Evolutionary conservation across 1,140 invertebrate genomes (phyloP), one percentile per base, ranked within the genome.

Genomic region (Drosophila lini): DNA sequence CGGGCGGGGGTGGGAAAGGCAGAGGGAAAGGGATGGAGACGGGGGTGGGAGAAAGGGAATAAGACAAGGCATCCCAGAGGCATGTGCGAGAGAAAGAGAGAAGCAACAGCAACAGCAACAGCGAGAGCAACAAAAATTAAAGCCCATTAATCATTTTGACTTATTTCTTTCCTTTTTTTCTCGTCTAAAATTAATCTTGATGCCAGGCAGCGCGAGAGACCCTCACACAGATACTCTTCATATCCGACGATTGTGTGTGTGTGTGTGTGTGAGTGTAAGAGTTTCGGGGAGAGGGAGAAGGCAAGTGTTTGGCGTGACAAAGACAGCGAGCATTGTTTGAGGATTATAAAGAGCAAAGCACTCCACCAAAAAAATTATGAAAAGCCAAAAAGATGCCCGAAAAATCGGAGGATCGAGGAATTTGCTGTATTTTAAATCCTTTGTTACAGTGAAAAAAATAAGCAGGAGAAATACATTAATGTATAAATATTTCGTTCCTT

Each of bases 121-220:
- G 38, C 65, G 59, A 71, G 58, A 71, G 77, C 41, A 78, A 89
- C 83, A 89, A 89, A 89, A 89, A 89, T 84, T 90, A 90, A 89
- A 62, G 74, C 56, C 89, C 89, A 91, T 91, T 91, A 91, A 91
- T 91, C 89, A 91, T 91, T 79, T 91, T 91, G 89, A 91, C 89
- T 90, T 89, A 90, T 89, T 91, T 85, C 80, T 83, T 90, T 91
- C 76, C 88, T 88, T 84, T 83, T 90, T 75, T 63, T 76, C 45
- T 91, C 83, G 80, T 89, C 83, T 91, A 85, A 91, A 91, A 91
- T 91, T 91, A 91, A 91, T 91, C 81, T 91, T 91, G 88, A 84
- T 88, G 84, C 81, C 62, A 65, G 88, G 88, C 80, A 86, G 70
- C 45, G 41, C 45, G 41, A 31, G 62, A 74, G 67, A 73, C 62